Conservation (phyloP, 2,888 invertebrate genomes). For the Drosophila cracens region DNA sequence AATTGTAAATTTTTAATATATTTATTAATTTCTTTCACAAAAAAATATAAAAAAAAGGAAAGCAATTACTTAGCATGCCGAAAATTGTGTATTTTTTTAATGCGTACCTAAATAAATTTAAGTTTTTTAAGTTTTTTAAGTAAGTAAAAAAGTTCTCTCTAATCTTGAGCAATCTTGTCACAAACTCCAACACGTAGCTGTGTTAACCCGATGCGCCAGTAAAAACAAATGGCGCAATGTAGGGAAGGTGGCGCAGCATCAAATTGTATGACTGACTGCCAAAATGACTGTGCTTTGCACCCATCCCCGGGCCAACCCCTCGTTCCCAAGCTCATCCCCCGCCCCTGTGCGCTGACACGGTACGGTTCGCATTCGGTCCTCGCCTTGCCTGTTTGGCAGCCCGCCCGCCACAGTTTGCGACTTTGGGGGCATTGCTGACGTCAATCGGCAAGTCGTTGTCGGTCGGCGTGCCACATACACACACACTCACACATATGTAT, state of each 20-base stretch:
- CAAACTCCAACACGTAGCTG: constrained; percentile 17
- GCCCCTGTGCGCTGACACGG: constrained; percentile 8
- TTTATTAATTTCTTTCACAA: not conserved
- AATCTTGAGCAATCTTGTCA: not conserved
- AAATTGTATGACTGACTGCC: constrained; percentile 78
- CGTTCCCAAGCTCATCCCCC: not conserved
- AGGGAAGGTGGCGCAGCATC: constrained; percentile 58
- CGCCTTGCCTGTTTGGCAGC: constrained; percentile 69
- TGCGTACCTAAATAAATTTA: not conserved
- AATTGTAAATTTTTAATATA: not conserved
- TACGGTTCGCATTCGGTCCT: constrained; percentile 27
- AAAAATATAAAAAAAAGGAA: not conserved
- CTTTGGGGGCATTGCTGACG: constrained; percentile 85
- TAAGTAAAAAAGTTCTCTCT: too few species aligned
- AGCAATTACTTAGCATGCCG: not conserved
- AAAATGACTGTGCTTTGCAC: constrained; percentile 60
- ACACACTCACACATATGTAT: constrained; percentile 6
- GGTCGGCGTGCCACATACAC: constrained; percentile 76
- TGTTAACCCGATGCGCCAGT: not conserved
- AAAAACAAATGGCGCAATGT: constrained; percentile 17
- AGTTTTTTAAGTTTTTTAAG: too few species aligned
- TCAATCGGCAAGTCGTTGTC: constrained; percentile 82
- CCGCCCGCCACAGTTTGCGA: constrained; percentile 68
- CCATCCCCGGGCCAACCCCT: not conserved
- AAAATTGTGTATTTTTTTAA: constrained; percentile 20